A percentile compares a stretch with the other conserved stretches of the same genome.
These are phyloP conservation scores for Melanotaenia boesemani DNA, from an alignment of 2,797 vertebrate genomes.

Conservation along the genomic window DNA sequence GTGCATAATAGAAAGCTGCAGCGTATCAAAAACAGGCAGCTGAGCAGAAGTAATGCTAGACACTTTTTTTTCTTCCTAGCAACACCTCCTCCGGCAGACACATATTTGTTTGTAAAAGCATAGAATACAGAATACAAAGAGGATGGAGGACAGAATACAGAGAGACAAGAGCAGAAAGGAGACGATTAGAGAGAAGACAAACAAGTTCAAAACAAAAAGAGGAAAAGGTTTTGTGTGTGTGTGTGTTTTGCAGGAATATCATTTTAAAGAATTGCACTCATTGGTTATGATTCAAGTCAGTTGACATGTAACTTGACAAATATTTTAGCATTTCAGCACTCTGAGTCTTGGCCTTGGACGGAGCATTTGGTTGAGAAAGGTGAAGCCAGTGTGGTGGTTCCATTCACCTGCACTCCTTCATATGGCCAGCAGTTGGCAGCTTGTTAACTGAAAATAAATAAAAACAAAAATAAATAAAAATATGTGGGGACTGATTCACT, in stretches of 20 bases:
- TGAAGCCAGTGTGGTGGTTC: neutral
- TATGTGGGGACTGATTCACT: too few relatives aligned
- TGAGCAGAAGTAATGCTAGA: constrained; percentile 70
- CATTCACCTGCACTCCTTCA: neutral
- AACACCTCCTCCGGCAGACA: constrained; percentile 59
- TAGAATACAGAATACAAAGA: constrained; percentile 17
- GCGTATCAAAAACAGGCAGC: constrained; percentile 67
- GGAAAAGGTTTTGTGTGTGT: too few relatives aligned
- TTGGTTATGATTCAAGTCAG: constrained; percentile 10
- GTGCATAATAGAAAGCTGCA: constrained; percentile 56
- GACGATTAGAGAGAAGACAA: constrained; percentile 18
- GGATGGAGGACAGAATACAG: too few relatives aligned
- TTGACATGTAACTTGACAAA: neutral
- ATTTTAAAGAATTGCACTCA: neutral
- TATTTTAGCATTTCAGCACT: constrained; percentile 1
- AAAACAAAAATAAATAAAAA: neutral
- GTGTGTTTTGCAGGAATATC: neutral
- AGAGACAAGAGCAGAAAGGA: constrained; percentile 11
- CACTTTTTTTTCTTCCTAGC: constrained; percentile 48
- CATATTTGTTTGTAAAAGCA: constrained; percentile 42
- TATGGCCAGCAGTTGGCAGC: neutral
- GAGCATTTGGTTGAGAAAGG: neutral
- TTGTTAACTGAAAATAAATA: neutral
- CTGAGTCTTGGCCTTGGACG: neutral
- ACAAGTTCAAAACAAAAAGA: constrained; percentile 5